Base-by-base conservation (phyloP, 2,888 invertebrate genomes). In the Daptonema setosum region DNA sequence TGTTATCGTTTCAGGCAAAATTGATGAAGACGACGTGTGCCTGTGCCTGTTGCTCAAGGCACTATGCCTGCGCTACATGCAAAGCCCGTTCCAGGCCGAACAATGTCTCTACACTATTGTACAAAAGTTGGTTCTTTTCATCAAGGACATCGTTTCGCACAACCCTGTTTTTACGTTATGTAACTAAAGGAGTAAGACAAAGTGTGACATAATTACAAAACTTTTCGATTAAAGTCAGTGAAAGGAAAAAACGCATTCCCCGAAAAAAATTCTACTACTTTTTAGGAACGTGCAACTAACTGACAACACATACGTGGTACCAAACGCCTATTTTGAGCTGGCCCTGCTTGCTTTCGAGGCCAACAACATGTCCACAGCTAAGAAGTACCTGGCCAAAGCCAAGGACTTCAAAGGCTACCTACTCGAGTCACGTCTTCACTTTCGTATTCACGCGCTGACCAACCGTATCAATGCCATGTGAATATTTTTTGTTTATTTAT, bases 251-350 rank as follows among this genome's bases (percentile, higher is more conserved):
- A 35, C 35, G 17, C 8, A 11, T 17, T 35, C 35, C 17, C 35
- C 8, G 17, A 8, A 35, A 35, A 35, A 8, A 47, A 47, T 5
- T 17, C n/a, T n/a, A 26, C 52, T 43, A 30, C 35, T 35, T 64
- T 63, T 52, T 66, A 75, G 74, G 61, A 71, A 73, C 59, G 70
- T 70, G 58, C 64, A 80, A 54, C 78, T 91, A 58, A 81, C 82
- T 58, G 83, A 85, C 61, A 87, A 91, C 70, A 78, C 78, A 0
- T 88, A 83, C 73, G 72, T 93, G 56, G 75, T 85, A 22, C 90
- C 91, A 0, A 90, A 84, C 71, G 80, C 87, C 2, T 77, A 81
- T 54, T 82, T 85, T 20, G 91, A 93, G 72, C 76, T 87, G 65
- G 90, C 85, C 0, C 76, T 85, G 67, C 76, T 88, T 57, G 80